Conservation (phyloP, 2,888 invertebrate genomes). For the Entomobrya proxima region DNA sequence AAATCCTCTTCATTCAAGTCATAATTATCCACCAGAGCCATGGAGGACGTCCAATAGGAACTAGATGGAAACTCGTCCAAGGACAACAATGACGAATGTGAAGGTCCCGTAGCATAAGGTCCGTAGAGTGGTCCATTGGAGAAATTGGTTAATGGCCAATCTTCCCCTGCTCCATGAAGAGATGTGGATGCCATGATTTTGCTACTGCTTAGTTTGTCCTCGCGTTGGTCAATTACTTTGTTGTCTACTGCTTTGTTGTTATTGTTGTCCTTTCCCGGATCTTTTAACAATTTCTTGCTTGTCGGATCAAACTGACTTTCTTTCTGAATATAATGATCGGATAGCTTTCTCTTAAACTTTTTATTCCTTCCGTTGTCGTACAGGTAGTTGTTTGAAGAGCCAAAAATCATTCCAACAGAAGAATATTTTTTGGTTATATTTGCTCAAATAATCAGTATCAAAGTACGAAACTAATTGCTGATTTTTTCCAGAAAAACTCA, state of each 20-base stretch:
- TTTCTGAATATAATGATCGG: not conserved
- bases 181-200: constrained; percentile 50
- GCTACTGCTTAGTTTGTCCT: not conserved
- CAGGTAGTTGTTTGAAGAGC: constrained; percentile 37
- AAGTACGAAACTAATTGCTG: constrained; percentile 64
- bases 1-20: constrained; percentile 63
- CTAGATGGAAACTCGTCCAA: constrained; percentile 53
- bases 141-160: constrained; percentile 59
- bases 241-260: not conserved
- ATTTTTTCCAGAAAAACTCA: not conserved
- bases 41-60: constrained; percentile 57
- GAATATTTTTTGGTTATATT: not conserved
- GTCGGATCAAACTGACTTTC: too few relatives aligned
- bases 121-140: constrained; percentile 53
- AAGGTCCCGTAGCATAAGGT: constrained; percentile 47
- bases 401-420: constrained; percentile 61
- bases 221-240: not conserved
- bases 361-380: constrained; percentile 14
- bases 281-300: not conserved
- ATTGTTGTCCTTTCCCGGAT: not conserved
- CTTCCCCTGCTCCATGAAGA: constrained; percentile 48
- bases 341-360: constrained; percentile 19
- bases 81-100: constrained; percentile 47
- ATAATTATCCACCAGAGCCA: constrained; percentile 65
- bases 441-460: not conserved